A percentile compares a stretch with the other conserved stretches of the same genome.
phyloP scores from a whole-genome alignment of 2,888 invertebrate species.

The Tromatobia lineatoria region DNA sequence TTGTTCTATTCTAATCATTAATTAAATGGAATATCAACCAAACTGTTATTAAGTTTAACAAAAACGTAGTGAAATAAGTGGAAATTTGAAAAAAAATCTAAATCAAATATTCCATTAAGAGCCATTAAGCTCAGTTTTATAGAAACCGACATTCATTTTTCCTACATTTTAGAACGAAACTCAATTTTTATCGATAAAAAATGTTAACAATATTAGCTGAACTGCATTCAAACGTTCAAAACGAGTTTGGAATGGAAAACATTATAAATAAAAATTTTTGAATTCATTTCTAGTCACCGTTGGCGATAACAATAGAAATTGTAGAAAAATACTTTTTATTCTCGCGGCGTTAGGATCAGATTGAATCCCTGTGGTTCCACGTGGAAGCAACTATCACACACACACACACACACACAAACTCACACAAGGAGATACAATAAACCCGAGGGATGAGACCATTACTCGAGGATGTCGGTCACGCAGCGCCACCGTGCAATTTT shows the following conservation, averaged over 20 bases:
- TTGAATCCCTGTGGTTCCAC: slow-evolving; percentile 13
- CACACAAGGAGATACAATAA: background rate
- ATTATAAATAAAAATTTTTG: background rate
- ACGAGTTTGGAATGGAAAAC: background rate
- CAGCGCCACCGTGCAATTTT: slow-evolving; percentile 27
- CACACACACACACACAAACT: background rate
- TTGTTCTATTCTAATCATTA: no score
- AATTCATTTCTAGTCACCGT: background rate
- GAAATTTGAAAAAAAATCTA: no score
- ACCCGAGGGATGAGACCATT: slow-evolving; percentile 27
- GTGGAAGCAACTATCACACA: background rate
- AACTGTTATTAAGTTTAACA: no score
- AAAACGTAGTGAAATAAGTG: no score
- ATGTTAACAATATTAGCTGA: background rate
- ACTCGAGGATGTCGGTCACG: slow-evolving; percentile 41
- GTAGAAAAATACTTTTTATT: background rate
- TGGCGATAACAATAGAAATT: background rate
- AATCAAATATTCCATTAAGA: background rate
- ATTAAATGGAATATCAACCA: no score
- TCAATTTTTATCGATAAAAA: background rate
- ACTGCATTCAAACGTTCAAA: background rate
- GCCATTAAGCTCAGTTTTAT: background rate
- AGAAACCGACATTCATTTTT: background rate
- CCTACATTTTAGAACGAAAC: background rate
- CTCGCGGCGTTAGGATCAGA: background rate